phyloP scores from a whole-genome alignment of 2,797 vertebrate genomes.

The Myotis pilosus region DNA sequence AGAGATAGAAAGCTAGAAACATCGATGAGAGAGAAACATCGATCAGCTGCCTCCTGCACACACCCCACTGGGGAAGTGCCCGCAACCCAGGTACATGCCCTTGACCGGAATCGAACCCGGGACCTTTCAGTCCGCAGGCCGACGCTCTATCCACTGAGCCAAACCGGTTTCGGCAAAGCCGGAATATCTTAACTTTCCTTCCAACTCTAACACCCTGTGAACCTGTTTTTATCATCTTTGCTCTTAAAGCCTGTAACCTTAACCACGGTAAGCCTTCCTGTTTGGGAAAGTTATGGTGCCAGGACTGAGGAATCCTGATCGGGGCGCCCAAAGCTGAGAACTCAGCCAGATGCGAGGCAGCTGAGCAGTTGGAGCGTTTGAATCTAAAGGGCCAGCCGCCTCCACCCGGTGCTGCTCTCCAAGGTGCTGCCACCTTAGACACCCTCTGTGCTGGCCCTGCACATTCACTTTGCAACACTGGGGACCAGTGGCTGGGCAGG shows the following conservation, averaged over 20 bases:
- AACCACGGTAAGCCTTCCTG: not conserved
- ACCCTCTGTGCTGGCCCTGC: rapidly evolving
- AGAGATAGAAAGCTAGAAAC: too few relatives aligned
- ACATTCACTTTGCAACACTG: not conserved
- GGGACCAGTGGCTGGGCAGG: not conserved
- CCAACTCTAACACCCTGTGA: not conserved
- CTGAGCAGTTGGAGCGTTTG: not conserved
- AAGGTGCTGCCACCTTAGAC: conserved; percentile 21
- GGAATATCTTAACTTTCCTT: not conserved
- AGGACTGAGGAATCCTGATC: not conserved
- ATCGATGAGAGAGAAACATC: too few relatives aligned
- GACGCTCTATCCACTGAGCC: too few relatives aligned
- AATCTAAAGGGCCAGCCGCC: not conserved
- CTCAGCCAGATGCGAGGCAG: too few relatives aligned
- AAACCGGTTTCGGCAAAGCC: too few relatives aligned
- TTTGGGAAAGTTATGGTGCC: not conserved
- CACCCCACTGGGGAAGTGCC: too few relatives aligned
- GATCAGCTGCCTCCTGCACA: too few relatives aligned
- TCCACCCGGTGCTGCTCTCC: not conserved
- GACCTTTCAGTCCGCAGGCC: too few relatives aligned
- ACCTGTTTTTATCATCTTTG: not conserved
- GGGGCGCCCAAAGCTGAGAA: too few relatives aligned
- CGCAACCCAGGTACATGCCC: too few relatives aligned
- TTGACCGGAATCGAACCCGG: too few relatives aligned
- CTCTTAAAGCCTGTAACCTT: not conserved